Evolutionary conservation across 2,113 vertebrate species (phyloP).

Genomic region (Sturnira hondurensis): DNA sequence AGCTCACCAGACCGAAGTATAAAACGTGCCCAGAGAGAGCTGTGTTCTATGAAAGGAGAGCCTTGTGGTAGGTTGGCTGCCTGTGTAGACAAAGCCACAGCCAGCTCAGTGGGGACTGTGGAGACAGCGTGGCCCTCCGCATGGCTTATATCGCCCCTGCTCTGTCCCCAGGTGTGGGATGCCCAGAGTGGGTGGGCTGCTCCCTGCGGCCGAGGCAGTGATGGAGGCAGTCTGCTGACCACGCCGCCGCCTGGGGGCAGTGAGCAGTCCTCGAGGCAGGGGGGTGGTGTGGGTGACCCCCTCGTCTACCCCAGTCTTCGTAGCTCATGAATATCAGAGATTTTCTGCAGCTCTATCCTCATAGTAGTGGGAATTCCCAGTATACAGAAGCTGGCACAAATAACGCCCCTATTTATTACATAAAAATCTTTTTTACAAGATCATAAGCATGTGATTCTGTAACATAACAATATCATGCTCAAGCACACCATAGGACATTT

Average conservation of each 20-base stretch:
- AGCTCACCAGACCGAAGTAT: not conserved
- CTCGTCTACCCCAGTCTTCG: not conserved
- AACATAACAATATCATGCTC: too few relatives aligned
- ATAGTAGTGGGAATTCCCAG: not conserved
- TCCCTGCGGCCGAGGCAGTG: not conserved
- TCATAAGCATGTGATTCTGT: too few relatives aligned
- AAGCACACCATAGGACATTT: too few relatives aligned
- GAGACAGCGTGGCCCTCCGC: not conserved
- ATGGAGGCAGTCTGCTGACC: not conserved
- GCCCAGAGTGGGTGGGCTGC: not conserved
- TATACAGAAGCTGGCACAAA: too few relatives aligned
- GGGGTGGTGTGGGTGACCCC: not conserved
- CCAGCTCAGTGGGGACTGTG: fast-evolving
- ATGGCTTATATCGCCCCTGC: fast-evolving
- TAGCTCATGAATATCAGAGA: not conserved
- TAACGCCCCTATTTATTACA: too few relatives aligned
- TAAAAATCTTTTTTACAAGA: too few relatives aligned
- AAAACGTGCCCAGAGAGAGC: not conserved
- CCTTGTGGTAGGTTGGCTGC: not conserved
- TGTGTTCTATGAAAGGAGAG: not conserved
- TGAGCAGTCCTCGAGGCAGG: not conserved
- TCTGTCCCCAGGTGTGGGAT: not conserved
- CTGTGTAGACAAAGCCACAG: too few relatives aligned
- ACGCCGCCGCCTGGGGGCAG: fast-evolving
- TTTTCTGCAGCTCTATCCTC: not conserved